These are phyloP conservation scores for Crotalus tigris DNA, from an alignment of 2,113 vertebrate species.

Conservation along the genomic window DNA sequence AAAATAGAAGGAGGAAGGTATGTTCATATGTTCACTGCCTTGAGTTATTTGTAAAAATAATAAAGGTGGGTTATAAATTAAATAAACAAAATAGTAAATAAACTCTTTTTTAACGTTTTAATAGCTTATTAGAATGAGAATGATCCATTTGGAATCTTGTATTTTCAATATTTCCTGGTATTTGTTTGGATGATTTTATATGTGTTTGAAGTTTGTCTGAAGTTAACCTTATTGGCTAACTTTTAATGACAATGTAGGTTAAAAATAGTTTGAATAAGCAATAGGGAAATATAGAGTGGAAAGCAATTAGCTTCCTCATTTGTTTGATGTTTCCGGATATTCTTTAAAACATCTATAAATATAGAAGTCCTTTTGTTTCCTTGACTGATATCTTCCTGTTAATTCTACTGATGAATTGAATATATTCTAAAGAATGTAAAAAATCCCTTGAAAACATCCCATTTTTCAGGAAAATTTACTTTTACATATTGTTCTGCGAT, in stretches of 20 bases:
- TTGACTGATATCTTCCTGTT: conserved; percentile 1
- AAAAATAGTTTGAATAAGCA: conserved; percentile 14
- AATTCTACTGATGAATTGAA: conserved; percentile 19
- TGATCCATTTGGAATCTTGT: not conserved
- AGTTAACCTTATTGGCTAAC: not conserved
- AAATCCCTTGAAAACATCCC: conserved; percentile 15
- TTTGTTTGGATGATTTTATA: not conserved
- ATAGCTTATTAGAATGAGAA: not conserved
- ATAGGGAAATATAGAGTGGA: conserved; percentile 3
- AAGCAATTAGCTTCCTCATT: conserved; percentile 14
- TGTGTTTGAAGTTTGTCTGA: not conserved
- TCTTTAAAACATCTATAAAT: not conserved
- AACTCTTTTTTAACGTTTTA: not conserved
- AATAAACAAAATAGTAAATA: not conserved
- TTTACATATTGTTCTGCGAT: not conserved
- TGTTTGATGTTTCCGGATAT: not conserved
- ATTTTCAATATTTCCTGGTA: not conserved
- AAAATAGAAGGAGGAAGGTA: not conserved
- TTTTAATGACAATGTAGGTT: not conserved
- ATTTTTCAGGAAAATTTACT: not conserved
- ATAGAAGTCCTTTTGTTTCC: not conserved
- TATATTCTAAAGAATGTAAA: conserved; percentile 9
- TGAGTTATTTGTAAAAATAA: not conserved
- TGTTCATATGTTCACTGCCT: not conserved
- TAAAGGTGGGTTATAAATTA: not conserved